Conservation (phyloP, 2,797 vertebrate genomes). For the Chlorospingus flavigularis region DNA sequence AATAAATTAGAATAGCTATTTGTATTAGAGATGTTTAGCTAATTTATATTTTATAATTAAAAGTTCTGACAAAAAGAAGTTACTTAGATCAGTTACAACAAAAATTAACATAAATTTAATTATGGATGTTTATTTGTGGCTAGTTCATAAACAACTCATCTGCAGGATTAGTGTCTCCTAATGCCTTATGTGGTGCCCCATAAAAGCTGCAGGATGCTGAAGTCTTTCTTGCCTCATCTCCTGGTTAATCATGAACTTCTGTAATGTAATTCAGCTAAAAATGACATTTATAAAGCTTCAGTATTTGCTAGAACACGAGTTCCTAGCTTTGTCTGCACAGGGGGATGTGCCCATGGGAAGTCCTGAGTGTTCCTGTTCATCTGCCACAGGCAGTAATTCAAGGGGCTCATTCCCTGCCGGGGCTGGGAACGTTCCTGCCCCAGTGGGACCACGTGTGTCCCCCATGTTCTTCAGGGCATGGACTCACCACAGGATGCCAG, state of each 20-base stretch:
- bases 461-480: not conserved
- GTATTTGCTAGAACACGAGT: not conserved
- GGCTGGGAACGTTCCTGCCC: not conserved
- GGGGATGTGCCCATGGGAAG: not conserved
- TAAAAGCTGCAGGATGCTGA: not conserved
- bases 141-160: not conserved
- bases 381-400: not conserved
- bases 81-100: not conserved
- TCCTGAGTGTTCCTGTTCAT: not conserved
- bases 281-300: not conserved
- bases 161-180: not conserved
- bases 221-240: not conserved
- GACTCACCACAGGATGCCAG: not conserved
- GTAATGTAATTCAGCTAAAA: not conserved
- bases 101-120: conserved; percentile 30
- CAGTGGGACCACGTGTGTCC: not conserved
- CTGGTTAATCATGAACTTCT: not conserved
- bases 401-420: not conserved
- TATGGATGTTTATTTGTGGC: not conserved
- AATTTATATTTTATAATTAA: conserved; percentile 9
- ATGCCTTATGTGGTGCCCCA: not conserved
- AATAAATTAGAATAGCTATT: not conserved
- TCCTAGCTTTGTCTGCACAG: not conserved
- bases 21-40: not conserved
- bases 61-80: not conserved